These are phyloP conservation scores for Clistopyga incitator DNA, from an alignment of 2,888 invertebrate species.

Conservation along the genomic window DNA sequence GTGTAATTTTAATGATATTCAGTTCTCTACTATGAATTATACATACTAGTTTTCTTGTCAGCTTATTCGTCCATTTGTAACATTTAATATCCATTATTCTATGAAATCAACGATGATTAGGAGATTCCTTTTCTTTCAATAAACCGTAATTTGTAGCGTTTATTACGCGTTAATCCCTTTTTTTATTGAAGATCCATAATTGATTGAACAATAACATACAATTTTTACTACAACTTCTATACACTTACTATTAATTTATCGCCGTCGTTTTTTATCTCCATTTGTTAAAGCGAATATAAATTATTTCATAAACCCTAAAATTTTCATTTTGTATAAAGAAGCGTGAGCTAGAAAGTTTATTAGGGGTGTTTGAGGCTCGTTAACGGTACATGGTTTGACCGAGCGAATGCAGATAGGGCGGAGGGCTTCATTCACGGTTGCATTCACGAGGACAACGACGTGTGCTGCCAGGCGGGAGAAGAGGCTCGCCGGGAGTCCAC, in stretches of 20 bases:
- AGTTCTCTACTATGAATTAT: no score
- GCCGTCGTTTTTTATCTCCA: neutral
- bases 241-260: neutral
- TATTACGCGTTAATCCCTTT: no score
- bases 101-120: neutral
- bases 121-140: neutral
- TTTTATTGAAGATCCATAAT: no score
- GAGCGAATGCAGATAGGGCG: slow-evolving; percentile 70
- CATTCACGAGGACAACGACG: slow-evolving; percentile 71
- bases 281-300: no score
- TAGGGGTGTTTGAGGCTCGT: slow-evolving; percentile 72
- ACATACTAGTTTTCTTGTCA: neutral
- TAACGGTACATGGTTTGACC: slow-evolving; percentile 76
- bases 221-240: no score
- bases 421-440: slow-evolving; percentile 63
- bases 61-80: neutral
- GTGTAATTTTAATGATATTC: no score
- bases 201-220: no score
- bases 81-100: neutral
- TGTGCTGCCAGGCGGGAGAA: slow-evolving; percentile 55
- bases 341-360: slow-evolving; percentile 36
- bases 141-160: no score
- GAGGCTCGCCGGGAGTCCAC: slow-evolving; percentile 59
- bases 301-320: neutral
- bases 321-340: neutral